Evolutionary conservation across 2,797 vertebrate genomes (phyloP), one percentile per base, ranked within the genome.

Genomic region (Fundulus diaphanus): DNA sequence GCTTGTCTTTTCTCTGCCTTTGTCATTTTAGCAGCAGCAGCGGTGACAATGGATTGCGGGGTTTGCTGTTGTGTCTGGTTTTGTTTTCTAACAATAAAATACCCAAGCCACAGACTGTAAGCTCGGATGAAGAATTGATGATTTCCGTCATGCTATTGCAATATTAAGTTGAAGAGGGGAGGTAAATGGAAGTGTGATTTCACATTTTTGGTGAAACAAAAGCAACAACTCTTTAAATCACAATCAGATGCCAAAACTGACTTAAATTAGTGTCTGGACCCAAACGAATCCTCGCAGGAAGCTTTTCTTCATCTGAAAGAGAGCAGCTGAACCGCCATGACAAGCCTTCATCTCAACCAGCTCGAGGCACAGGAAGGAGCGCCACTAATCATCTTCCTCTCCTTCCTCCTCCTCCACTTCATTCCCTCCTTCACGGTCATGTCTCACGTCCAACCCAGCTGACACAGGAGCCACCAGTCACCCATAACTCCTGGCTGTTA

Each of bases 331-430:
- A 81, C 33, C 67, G 57, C 22, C 75, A 68, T 73, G 67, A 49
- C 73, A 83, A 79, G 57, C 61, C 46, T 71, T 84, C 78, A 56
- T 86, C 71, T 80, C 37, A 70, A 3, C 59, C 68, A 84, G 79
- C 83, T 78, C 61, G 69, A 78, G 79, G 77, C 72, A 73, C 70
- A 82, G 86, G 85, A 89, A 80, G 73, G 51, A 86, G 74, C 81
- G 78, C 76, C 81, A 86, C 83, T 87, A 81, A 87, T 91, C 88
- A 80, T 51, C 72, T 70, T 42, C 63, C 73, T 70, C 73, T 87
- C 74, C 76, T 72, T 74, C 79, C 72, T 74, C 72, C 67, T 74
- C 76, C 71, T 52, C 49, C 79, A 59, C 80, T 61, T 71, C 70
- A 31, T 51, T 66, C 42, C 54, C 44, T 83, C 74, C 24, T 61